A percentile compares a stretch with the other conserved stretches of the same genome.
phyloP scores from a whole-genome alignment of 2,797 vertebrate species.

The Brotogeris chrysoptera region DNA sequence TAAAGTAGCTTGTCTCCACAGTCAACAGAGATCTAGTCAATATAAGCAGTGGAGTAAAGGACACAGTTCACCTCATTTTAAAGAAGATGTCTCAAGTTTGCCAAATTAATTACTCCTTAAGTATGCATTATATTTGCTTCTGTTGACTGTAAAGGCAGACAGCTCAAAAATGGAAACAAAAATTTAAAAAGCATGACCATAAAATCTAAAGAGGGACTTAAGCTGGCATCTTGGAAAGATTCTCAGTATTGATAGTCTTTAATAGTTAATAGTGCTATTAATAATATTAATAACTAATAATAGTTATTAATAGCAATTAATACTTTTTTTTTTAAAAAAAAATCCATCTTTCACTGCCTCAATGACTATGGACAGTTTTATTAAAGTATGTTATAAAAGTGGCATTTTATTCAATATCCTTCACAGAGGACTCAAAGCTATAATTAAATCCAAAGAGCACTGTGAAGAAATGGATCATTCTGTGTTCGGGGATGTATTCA shows the following conservation, averaged over 20 bases:
- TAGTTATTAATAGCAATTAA: background rate
- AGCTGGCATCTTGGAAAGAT: background rate
- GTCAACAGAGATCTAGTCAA: background rate
- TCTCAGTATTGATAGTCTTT: background rate
- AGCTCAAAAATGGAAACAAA: background rate
- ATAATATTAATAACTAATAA: background rate
- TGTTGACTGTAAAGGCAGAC: background rate
- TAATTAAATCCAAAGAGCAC: background rate
- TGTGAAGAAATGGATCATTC: background rate
- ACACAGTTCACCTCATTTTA: background rate
- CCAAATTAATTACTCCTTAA: background rate
- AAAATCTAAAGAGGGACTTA: background rate
- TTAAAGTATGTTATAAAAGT: background rate
- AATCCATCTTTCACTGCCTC: background rate
- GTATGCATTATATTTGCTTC: background rate
- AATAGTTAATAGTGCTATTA: background rate
- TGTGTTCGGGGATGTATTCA: background rate
- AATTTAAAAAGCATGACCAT: background rate
- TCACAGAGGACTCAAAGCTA: background rate
- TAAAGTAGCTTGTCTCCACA: background rate
- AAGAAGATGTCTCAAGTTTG: background rate
- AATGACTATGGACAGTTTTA: background rate
- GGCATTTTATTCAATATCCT: background rate
- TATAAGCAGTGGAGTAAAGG: background rate
- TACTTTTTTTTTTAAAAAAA: too few species aligned